phyloP scores from a whole-genome alignment of 1,140 invertebrate species.

The Leptinotarsa lineolata region DNA sequence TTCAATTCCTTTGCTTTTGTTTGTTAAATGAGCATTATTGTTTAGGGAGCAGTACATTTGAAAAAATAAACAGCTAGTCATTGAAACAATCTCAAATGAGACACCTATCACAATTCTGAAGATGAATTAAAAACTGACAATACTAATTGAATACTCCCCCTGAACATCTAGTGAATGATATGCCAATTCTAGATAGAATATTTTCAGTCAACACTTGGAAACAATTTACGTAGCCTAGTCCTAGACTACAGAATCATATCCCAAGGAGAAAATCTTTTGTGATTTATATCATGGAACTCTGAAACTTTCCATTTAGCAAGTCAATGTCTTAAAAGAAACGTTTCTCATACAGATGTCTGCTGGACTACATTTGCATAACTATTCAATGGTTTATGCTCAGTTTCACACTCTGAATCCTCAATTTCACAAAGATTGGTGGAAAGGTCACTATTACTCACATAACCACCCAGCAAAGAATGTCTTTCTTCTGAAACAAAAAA shows the following conservation, averaged over 20 bases:
- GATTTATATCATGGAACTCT: not conserved
- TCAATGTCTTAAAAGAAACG: not conserved
- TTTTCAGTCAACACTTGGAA: slow-evolving; percentile 4
- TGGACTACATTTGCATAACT: slow-evolving; percentile 45
- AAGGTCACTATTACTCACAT: slow-evolving; percentile 80
- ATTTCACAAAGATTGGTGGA: slow-evolving; percentile 90
- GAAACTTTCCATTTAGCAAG: not conserved
- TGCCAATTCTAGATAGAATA: not conserved
- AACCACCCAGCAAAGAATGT: slow-evolving; percentile 72
- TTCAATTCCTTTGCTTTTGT: not conserved
- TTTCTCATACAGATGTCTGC: not conserved
- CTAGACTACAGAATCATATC: not conserved
- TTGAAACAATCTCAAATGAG: not conserved
- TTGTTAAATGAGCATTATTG: not conserved
- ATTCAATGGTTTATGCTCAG: slow-evolving; percentile 62
- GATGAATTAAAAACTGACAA: not conserved
- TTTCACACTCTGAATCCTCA: slow-evolving; percentile 84
- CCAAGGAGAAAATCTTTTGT: not conserved
- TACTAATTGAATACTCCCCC: slow-evolving; percentile 2
- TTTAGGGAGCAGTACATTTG: not conserved
- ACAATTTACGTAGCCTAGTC: not conserved
- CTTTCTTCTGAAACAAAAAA: slow-evolving; percentile 65
- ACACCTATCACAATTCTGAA: not conserved
- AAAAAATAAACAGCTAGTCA: not conserved
- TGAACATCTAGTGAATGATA: not conserved